Evolutionary conservation across 2,797 vertebrate genomes (phyloP), one percentile per base, ranked within the genome.

Genomic region (Gymnopithys bicolor): DNA sequence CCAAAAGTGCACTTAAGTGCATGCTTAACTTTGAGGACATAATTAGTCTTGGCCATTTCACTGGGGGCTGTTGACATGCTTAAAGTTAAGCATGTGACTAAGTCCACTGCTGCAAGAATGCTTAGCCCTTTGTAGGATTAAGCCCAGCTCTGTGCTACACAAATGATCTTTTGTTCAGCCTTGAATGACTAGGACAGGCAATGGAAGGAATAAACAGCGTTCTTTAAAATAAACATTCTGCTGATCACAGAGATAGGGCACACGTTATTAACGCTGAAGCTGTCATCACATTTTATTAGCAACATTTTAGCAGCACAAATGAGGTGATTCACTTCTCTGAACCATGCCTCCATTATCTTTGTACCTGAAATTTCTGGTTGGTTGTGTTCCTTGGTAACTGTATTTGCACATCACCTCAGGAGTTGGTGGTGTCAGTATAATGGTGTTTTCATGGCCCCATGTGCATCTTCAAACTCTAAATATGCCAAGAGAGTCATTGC

Each of bases 281-380:
- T 96, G 93, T 95, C 89, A 96, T 89, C 91, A 93, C 87, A 58
- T 95, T 96, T 96, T 91, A 96, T 93, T 63, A 95, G 60, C 62
- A 89, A 24, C 32, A 2, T 46, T 95, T 83, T 39, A 92, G 32
- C 68, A 70, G 87, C 10, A 4, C n/a, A 18, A 56, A 69, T 46
- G 46, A 83, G 82, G 87, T 80, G 62, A 92, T 77, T 94, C 87
- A 84, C 60, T 30, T 71, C 71, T 79, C 52, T 94, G 84, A 94
- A 83, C 41, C 52, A 3, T 21, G 33, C 30, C 71, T 80, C 70
- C 81, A 53, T 91, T 84, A 89, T 39, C 33, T 86, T 53, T 64
- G 78, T 48, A 90, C 80, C 88, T 94, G 90, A 77, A 86, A 56
- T 53, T 41, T 49, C 51, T 81, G 46, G 22, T 18, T 35, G 37